Evolutionary conservation across 2,888 invertebrate genomes (phyloP).

Genomic region (Ptilodon capucinus): DNA sequence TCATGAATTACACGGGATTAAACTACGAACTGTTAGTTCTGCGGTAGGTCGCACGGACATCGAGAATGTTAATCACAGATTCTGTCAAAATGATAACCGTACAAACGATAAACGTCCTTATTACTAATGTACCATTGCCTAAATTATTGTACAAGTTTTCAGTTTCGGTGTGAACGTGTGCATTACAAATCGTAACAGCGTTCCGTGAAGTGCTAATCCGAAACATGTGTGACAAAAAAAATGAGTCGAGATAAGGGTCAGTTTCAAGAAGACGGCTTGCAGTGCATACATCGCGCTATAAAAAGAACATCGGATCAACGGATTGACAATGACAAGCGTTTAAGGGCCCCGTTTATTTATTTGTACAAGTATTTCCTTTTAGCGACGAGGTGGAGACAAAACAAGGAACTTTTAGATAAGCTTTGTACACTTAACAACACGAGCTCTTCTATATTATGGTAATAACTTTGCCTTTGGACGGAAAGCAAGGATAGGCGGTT

Average conservation of each 20-base stretch:
- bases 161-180: constrained; percentile 27
- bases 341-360: constrained; percentile 77
- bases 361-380: constrained; percentile 80
- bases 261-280: constrained; percentile 73
- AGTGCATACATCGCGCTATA: constrained; percentile 65
- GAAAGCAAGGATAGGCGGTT: constrained; percentile 51
- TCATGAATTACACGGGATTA: constrained; percentile 72
- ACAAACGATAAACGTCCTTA: constrained; percentile 33
- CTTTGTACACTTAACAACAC: constrained; percentile 56
- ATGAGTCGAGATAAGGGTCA: constrained; percentile 73
- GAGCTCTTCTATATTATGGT: constrained; percentile 63
- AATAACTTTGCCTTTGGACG: constrained; percentile 63
- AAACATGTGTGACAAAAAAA: constrained; percentile 78
- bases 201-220: constrained; percentile 79
- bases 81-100: constrained; percentile 24
- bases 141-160: constrained; percentile 32
- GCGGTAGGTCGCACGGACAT: constrained; percentile 70
- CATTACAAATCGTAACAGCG: constrained; percentile 56
- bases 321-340: constrained; percentile 81
- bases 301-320: constrained; percentile 70
- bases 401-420: constrained; percentile 77
- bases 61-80: constrained; percentile 22
- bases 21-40: constrained; percentile 64
- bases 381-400: constrained; percentile 69
- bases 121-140: constrained; percentile 18